Evolutionary conservation across 2,113 vertebrate genomes (phyloP).

Genomic region (Ranitomeya imitator): DNA sequence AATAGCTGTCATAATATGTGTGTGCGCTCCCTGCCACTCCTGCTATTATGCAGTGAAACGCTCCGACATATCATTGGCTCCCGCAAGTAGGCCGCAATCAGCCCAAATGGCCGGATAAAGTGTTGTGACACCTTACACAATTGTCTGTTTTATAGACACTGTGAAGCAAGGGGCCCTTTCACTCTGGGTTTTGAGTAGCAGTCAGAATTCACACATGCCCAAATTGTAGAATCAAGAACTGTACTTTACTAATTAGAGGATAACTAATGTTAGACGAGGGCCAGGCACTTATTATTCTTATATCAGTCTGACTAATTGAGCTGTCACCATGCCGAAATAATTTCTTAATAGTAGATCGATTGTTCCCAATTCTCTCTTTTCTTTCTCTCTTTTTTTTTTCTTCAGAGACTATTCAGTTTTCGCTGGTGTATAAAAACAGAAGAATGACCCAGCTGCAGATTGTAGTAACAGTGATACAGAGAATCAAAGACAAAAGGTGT

Average conservation of each 20-base stretch:
- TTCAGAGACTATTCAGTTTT: neutral
- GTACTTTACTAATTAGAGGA: conserved; percentile 15
- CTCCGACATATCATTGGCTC: conserved; percentile 10
- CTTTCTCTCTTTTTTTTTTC: neutral
- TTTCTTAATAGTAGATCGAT: neutral
- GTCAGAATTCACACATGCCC: neutral
- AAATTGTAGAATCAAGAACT: neutral
- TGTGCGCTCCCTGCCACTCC: conserved; percentile 20
- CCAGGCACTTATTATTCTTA: neutral
- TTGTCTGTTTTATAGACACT: conserved; percentile 1
- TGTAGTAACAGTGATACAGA: neutral
- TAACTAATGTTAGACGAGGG: neutral
- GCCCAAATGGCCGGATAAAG: neutral
- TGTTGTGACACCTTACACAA: conserved; percentile 19
- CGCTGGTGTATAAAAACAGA: neutral
- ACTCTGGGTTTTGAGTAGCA: neutral
- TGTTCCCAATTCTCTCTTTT: neutral
- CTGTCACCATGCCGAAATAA: neutral
- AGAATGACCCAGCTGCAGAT: neutral
- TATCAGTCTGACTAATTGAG: neutral
- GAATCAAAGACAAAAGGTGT: too few species aligned
- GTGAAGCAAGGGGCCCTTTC: neutral
- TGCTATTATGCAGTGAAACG: conserved; percentile 24
- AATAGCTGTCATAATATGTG: conserved; percentile 42
- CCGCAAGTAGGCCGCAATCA: conserved; percentile 15